phyloP scores from a whole-genome alignment of 53 echinoderm and acorn worm genomes.

The Patiria pectinifera region DNA sequence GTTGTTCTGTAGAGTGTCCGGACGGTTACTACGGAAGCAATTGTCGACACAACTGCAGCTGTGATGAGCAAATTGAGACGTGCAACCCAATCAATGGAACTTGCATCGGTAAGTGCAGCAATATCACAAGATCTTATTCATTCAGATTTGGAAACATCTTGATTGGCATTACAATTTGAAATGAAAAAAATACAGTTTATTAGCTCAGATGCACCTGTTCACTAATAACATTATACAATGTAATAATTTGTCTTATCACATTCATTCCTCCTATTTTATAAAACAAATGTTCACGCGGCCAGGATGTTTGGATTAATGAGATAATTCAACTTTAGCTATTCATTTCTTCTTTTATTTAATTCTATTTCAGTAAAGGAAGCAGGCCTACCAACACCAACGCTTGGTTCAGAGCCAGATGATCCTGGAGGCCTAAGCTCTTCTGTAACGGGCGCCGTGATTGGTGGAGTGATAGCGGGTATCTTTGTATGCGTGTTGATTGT shows the following conservation, averaged over 20 bases:
- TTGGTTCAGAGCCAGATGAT: background rate
- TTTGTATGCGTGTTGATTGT: background rate
- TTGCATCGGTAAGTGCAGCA: background rate
- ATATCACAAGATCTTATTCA: background rate
- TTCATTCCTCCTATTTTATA: no score
- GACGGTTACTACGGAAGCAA: conserved; percentile 32
- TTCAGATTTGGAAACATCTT: no score
- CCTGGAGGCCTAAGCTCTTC: background rate
- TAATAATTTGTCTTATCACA: no score
- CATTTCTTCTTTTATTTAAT: background rate
- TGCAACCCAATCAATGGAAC: conserved; percentile 26
- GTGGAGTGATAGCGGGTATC: background rate
- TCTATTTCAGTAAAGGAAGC: background rate
- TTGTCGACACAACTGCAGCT: conserved; percentile 18
- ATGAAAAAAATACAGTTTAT: background rate
- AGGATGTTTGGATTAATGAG: background rate
- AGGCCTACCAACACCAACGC: background rate
- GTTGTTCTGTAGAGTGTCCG: conserved; percentile 36
- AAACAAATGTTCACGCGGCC: background rate
- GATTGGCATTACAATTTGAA: no score
- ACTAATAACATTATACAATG: no score
- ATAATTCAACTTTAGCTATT: background rate
- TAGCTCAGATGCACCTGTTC: no score
- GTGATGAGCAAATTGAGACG: background rate
- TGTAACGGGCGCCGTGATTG: background rate